phyloP scores from a whole-genome alignment of 2,113 vertebrate genomes.

The Eptesicus fuscus region DNA sequence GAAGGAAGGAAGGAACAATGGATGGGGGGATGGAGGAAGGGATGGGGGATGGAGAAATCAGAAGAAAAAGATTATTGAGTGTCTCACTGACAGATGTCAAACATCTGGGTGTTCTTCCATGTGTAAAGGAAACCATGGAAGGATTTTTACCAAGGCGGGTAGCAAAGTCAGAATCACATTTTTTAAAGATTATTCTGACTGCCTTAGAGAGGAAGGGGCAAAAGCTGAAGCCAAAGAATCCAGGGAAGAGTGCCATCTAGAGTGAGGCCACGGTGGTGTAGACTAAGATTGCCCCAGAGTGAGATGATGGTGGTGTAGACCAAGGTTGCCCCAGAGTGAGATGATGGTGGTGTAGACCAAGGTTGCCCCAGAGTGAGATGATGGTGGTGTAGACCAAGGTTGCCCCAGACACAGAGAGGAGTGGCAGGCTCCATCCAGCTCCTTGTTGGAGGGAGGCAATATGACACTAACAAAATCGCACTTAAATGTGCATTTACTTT shows the following conservation, averaged over 20 bases:
- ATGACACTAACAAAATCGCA: not conserved
- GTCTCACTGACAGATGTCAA: not conserved
- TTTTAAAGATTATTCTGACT: not conserved
- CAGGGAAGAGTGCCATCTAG: not conserved
- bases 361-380: no score
- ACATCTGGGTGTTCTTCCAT: not conserved
- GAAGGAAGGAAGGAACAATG: not conserved
- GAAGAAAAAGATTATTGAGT: not conserved
- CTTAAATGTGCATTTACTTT: constrained; percentile 33
- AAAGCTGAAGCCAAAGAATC: not conserved
- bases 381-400: not conserved
- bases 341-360: no score
- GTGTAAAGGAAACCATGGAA: not conserved
- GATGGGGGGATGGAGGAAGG: no score
- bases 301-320: no score
- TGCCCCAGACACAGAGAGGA: not conserved
- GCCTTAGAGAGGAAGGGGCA: not conserved
- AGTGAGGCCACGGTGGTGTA: not conserved
- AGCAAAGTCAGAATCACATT: not conserved
- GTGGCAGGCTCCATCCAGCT: not conserved
- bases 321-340: not conserved
- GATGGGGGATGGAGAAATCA: not conserved
- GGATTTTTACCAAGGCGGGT: not conserved
- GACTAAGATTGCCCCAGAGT: not conserved
- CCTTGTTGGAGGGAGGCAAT: fast-evolving